A percentile compares a stretch with the other conserved stretches of the same genome.
phyloP scores from a whole-genome alignment of 2,888 invertebrate species.

The Calliscelio sp. region DNA sequence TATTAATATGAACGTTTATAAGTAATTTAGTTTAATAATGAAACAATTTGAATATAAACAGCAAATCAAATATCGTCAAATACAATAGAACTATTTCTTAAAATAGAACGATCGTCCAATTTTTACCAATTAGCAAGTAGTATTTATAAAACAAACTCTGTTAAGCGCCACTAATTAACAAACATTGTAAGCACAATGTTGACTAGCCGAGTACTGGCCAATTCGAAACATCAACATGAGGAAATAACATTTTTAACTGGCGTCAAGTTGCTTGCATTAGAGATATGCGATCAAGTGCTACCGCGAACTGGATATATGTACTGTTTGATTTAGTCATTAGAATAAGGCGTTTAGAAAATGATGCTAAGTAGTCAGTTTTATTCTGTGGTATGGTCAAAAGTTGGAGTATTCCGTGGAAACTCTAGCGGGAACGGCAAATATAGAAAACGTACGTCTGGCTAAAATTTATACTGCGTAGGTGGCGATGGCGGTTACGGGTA shows the following conservation, averaged over 20 bases:
- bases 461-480: constrained; percentile 41
- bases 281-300: constrained; percentile 19
- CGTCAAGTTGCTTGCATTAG: constrained; percentile 25
- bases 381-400: not conserved
- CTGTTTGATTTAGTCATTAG: constrained; percentile 28
- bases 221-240: constrained; percentile 23
- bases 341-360: constrained; percentile 17
- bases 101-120: not conserved
- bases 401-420: not conserved
- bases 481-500: constrained; percentile 21
- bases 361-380: constrained; percentile 27
- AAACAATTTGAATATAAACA: not conserved
- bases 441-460: not conserved
- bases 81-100: too few relatives aligned
- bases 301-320: not conserved
- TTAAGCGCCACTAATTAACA: constrained; percentile 59
- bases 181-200: constrained; percentile 34
- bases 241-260: constrained; percentile 21
- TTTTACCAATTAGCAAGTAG: constrained; percentile 48
- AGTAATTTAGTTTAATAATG: too few relatives aligned
- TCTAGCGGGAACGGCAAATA: constrained; percentile 13
- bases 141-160: constrained; percentile 36
- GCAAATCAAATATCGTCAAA: not conserved
- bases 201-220: constrained; percentile 7
- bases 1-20: too few relatives aligned